Evolutionary conservation across 35 echinoderm and acorn worm species (phyloP), one percentile per base, ranked within the genome.

Genomic region (Amphiura filiformis): DNA sequence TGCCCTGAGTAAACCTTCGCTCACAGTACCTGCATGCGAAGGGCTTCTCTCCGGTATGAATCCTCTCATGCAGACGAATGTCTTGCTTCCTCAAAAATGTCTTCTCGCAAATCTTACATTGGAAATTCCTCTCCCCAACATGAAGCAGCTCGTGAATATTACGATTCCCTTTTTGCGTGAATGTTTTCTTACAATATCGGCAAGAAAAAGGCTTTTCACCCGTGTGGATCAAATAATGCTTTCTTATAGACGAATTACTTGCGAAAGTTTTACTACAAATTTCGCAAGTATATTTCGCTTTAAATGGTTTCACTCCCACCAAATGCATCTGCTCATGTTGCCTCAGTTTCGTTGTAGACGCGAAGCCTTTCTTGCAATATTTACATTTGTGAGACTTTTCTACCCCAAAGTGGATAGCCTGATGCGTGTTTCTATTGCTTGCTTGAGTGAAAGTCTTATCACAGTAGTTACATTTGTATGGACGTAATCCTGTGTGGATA

Each of bases 401-500:
- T 5, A 70, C 17, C 26, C 61, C 61, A 26, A 3, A 13, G 28
- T 70, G 61, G 7, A 70, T 70, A n/a, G 61, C 61, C 26, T 70
- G 7, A 30, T 70, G 61, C 26, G 94, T 98, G 77, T 91, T 89
- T 13, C 94, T 92, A 39, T 98, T 92, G 57, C 92, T 92, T 39
- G 83, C 91, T 76, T 98, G 95, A 13, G 92, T 94, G 77, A 98
- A 98, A 15, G 92, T 92, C 52, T 91, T 93, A n/a, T 77, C 82
- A 49, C 95, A 98, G 32, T 85, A 78, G 18, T 94, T 92, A 41
- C 95, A 98, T 31, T 80, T 86, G 84, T 94, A 98, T 22, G 95
- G 92, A 22, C 90, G 37, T 75, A 91, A 89, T 32, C 93, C 93
- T n/a, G 86, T 98, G 83, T 98, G 95, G 32, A 98, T 89, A 14